Evolutionary conservation across 2,797 vertebrate species (phyloP).

Genomic region (Dendrocincla tyrannina): DNA sequence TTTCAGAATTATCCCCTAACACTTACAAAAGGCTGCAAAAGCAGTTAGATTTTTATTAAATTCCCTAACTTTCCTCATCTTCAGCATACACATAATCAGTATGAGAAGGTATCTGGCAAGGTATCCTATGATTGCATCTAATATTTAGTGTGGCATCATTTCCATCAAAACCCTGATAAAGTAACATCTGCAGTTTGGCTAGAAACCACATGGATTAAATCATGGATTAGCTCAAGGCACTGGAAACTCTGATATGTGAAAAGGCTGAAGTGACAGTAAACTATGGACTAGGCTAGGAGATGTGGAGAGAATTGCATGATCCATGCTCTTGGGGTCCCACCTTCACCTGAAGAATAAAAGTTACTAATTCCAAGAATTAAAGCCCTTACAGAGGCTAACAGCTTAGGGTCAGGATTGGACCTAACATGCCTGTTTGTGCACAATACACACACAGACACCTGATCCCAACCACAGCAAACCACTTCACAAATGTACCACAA

Average conservation of each 20-base stretch:
- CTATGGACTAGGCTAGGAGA: not conserved
- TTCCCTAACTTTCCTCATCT: not conserved
- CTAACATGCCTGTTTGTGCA: not conserved
- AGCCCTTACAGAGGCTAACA: not conserved
- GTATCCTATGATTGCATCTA: not conserved
- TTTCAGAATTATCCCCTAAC: not conserved
- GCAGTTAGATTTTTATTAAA: not conserved
- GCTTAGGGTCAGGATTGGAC: not conserved
- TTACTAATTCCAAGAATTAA: not conserved
- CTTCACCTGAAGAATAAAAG: not conserved
- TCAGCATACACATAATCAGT: not conserved
- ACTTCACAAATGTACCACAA: not conserved
- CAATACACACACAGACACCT: not conserved
- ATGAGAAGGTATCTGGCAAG: not conserved
- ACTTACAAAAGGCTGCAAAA: not conserved
- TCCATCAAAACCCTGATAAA: not conserved
- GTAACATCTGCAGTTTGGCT: not conserved
- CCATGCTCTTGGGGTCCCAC: not conserved
- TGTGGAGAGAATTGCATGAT: not conserved
- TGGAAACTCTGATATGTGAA: not conserved
- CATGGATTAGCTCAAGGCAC: not conserved
- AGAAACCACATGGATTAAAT: not conserved
- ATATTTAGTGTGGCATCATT: not conserved
- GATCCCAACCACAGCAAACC: not conserved
- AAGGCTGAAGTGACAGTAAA: not conserved